Conservation (phyloP, 2,888 invertebrate genomes). For the Tolmerus cingulatus region DNA sequence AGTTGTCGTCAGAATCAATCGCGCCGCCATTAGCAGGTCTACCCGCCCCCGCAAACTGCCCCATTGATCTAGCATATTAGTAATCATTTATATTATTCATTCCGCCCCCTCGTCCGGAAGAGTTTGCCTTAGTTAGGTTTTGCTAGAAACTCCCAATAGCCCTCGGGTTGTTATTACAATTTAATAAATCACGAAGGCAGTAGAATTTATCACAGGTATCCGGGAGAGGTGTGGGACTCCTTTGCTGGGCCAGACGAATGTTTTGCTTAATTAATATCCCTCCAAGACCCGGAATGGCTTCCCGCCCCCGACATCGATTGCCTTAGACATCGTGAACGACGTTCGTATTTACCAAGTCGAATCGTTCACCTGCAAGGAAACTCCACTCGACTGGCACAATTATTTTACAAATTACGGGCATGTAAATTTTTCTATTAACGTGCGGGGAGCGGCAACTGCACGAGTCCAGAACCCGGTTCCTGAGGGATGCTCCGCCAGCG, state of each 20-base stretch:
- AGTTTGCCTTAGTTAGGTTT: not conserved
- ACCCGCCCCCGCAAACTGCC: not conserved
- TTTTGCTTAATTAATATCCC: slow-evolving; percentile 4
- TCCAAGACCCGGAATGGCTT: not conserved
- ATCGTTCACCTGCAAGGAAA: not conserved
- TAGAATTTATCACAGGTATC: slow-evolving; percentile 9
- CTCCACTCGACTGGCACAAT: not conserved
- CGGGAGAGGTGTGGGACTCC: not conserved
- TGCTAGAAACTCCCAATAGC: not conserved
- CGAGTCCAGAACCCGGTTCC: not conserved
- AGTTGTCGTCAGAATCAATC: not conserved
- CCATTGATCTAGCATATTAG: not conserved
- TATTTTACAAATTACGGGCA: slow-evolving; percentile 12
- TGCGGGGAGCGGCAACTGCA: not conserved
- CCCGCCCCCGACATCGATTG: not conserved
- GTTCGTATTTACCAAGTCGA: not conserved
- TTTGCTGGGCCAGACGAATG: not conserved
- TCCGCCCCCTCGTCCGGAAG: not conserved
- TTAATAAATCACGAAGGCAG: slow-evolving; percentile 16
- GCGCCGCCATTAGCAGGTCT: not conserved
- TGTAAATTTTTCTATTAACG: slow-evolving; percentile 20
- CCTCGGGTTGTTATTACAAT: not conserved
- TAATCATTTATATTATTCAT: not conserved
- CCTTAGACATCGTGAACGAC: not conserved
- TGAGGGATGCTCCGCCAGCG: not conserved